Evolutionary conservation across 1,140 invertebrate species (phyloP).

Genomic region (Sarcophaga peregrina): DNA sequence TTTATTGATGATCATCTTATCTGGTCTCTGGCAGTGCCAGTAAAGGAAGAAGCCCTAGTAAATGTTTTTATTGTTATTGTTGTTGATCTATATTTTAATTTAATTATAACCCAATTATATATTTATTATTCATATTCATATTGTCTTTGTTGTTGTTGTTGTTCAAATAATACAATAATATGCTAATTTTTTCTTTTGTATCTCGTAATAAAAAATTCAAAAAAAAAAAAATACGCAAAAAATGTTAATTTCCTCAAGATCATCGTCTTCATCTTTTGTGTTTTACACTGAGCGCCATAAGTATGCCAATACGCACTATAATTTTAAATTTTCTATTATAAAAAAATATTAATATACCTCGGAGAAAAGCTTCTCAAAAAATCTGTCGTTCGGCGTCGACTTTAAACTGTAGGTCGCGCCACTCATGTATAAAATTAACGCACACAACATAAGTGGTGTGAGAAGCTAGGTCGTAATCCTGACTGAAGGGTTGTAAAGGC

Average conservation of each 20-base stretch:
- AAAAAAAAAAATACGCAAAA: no score
- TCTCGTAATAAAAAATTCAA: background rate
- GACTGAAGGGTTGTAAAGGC: no score
- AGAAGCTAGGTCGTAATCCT: no score
- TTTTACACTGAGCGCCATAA: no score
- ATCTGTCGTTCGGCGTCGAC: no score
- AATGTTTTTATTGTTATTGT: background rate
- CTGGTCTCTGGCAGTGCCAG: background rate
- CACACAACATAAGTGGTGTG: no score
- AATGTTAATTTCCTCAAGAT: background rate
- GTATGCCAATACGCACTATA: no score
- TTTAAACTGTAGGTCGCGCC: no score
- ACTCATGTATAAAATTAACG: no score
- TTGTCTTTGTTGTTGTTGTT: background rate
- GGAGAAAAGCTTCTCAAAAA: no score
- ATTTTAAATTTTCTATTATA: no score
- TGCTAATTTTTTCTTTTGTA: conserved; percentile 6
- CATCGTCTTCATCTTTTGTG: background rate
- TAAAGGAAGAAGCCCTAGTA: background rate
- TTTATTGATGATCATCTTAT: background rate
- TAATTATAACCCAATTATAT: conserved; percentile 16
- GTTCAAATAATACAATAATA: background rate
- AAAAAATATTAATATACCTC: no score
- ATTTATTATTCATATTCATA: background rate
- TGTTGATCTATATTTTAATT: conserved; percentile 11